Conservation (phyloP, 2,113 vertebrate species). For the Vicugna pacos region DNA sequence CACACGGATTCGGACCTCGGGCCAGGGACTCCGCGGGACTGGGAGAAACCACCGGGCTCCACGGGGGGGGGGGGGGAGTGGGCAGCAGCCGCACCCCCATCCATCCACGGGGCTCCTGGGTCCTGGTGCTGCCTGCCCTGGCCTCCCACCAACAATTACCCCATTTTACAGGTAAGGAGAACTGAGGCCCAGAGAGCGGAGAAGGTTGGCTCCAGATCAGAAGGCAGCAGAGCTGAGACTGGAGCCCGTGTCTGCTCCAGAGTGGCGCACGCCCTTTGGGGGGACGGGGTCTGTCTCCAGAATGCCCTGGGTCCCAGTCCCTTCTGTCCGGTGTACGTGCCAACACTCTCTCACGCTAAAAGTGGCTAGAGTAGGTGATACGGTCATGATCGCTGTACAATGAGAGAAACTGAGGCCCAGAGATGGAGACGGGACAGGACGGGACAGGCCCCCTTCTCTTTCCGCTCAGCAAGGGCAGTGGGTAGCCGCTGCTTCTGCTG, state of each 20-base stretch:
- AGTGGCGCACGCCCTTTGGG: accelerated
- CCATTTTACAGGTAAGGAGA: not conserved
- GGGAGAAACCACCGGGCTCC: not conserved
- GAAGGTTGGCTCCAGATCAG: not conserved
- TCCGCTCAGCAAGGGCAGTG: accelerated
- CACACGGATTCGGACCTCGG: not conserved
- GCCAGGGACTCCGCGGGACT: accelerated
- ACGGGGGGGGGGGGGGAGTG: too few relatives aligned
- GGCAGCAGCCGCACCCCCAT: accelerated
- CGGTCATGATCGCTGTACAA: accelerated
- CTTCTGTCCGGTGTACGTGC: accelerated
- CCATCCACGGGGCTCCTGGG: accelerated
- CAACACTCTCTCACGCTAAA: too few relatives aligned
- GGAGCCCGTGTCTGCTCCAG: accelerated
- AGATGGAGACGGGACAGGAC: not conserved
- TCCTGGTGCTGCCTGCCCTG: accelerated
- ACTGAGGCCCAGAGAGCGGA: not conserved
- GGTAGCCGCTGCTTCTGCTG: not conserved
- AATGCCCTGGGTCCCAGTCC: too few relatives aligned
- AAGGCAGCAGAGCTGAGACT: accelerated
- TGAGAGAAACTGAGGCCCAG: not conserved
- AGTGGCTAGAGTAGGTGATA: accelerated
- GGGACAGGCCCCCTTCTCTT: not conserved
- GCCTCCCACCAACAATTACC: not conserved
- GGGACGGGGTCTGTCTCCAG: accelerated